Base-by-base conservation (phyloP, 2,113 vertebrate species). In the Brachionichthys hirsutus region DNA sequence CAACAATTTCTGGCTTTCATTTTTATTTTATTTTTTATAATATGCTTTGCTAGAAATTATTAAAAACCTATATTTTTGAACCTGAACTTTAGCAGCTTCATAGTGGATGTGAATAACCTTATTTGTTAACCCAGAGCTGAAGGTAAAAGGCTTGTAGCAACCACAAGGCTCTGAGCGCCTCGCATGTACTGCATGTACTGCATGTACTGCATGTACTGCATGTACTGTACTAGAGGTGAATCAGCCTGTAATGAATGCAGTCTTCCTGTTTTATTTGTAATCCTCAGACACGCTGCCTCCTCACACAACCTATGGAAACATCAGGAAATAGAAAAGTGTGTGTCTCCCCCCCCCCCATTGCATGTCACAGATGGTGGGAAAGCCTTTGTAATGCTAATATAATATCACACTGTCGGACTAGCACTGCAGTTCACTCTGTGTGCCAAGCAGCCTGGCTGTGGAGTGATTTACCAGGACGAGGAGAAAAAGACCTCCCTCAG, bases 341-440 rank as follows among this genome's bases (percentile, higher is more conserved):
- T 84, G 83, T 82, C 65, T 79, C 73, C 79, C 65, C 77, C 76
- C 79, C 81, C 69, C 55, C 69, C 71, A 67, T 70, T 70, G 80
- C 68, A 75, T 89, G 85, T 90, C 88, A 88, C 88, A 88, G 91
- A 90, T 88, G 88, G 90, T 86, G 84, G 85, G 88, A 90, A 90
- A 87, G 82, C 88, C 88, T 91, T 91, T 91, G 88, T 92, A 88
- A 92, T 91, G 91, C 88, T 91, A 92, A 92, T 92, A 86, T 87
- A 85, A 91, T 89, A 91, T 91, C 91, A 92, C 87, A 90, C 88
- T 86, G 90, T 88, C 78, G 78, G 81, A 70, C 81, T 59, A 81
- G 85, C 87, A 81, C 83, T 77, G 86, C 75, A 78, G 75, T 79
- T 72, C 52, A 62, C 80, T 82, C 70, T 86, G 79, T 80, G 79